Conservation (phyloP, 2,113 vertebrate genomes). For the Dipodomys spectabilis region DNA sequence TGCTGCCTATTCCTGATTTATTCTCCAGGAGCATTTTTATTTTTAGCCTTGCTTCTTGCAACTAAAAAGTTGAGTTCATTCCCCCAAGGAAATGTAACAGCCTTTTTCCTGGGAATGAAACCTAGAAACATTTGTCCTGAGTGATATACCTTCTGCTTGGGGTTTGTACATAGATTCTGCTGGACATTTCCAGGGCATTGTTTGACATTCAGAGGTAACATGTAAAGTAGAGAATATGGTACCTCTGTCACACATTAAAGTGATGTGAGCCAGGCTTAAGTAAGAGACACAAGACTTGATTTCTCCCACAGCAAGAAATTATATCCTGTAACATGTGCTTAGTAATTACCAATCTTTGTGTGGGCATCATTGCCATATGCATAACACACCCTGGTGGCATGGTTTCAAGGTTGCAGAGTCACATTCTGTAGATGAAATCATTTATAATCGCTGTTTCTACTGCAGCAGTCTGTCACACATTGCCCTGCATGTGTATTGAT, state of each 20-base stretch:
- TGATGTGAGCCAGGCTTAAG: conserved; percentile 53
- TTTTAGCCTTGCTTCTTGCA: conserved; percentile 78
- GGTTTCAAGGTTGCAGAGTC: conserved; percentile 72
- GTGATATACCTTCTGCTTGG: conserved; percentile 10
- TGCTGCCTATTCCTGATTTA: conserved; percentile 52
- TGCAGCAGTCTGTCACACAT: conserved; percentile 36
- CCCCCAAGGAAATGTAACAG: conserved; percentile 71
- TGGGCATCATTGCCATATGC: conserved; percentile 49
- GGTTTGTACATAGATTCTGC: conserved; percentile 49
- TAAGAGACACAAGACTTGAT: conserved; percentile 68
- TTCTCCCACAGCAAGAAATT: conserved; percentile 73
- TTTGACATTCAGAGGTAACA: conserved; percentile 71
- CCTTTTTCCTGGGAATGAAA: conserved; percentile 69
- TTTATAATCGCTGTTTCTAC: conserved; percentile 38
- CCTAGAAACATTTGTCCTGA: conserved; percentile 68
- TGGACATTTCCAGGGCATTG: conserved; percentile 70
- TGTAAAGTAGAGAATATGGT: conserved; percentile 63
- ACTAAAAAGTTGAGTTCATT: conserved; percentile 71
- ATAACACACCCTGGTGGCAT: conserved; percentile 58
- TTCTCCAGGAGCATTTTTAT: conserved; percentile 69
- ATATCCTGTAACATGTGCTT: conserved; percentile 68
- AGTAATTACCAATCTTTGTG: conserved; percentile 67
- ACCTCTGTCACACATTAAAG: conserved; percentile 75
- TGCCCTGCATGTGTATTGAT: conserved; percentile 44
- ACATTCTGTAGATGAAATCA: conserved; percentile 23